These are phyloP conservation scores for Syritta pipiens DNA, from an alignment of 2,888 invertebrate genomes.

Conservation along the genomic window DNA sequence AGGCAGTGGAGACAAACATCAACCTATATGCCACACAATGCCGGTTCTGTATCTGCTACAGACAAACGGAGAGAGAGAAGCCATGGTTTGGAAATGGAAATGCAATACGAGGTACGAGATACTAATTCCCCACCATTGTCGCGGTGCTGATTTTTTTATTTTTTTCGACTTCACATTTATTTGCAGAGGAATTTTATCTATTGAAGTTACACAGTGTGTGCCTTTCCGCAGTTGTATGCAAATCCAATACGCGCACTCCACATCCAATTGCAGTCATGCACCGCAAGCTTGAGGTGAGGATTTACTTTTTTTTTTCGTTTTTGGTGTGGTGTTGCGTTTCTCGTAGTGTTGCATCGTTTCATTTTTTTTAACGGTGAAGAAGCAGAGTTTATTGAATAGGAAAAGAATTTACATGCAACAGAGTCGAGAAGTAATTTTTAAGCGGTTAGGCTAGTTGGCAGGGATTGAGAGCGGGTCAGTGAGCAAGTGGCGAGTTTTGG, in stretches of 20 bases:
- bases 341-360: constrained; percentile 38
- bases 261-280: constrained; percentile 62
- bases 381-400: no score
- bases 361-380: background rate
- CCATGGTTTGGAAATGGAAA: constrained; percentile 36
- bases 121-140: constrained; percentile 61
- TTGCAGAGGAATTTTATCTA: constrained; percentile 53
- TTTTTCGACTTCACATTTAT: constrained; percentile 12
- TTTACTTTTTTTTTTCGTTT: background rate
- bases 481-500: no score
- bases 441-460: no score
- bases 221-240: constrained; percentile 32
- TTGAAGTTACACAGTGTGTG: constrained; percentile 40
- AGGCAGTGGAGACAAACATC: background rate
- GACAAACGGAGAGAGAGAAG: constrained; percentile 6
- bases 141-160: constrained; percentile 1
- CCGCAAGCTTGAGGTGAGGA: constrained; percentile 49
- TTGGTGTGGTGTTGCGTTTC: background rate
- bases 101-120: constrained; percentile 43
- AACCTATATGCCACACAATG: constrained; percentile 16
- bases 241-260: constrained; percentile 20
- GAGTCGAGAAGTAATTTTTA: no score
- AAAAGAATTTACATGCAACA: no score
- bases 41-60: constrained; percentile 25
- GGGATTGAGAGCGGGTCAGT: no score